Evolutionary conservation across 2,113 vertebrate species (phyloP).

Genomic region (Oceanodroma tethys): DNA sequence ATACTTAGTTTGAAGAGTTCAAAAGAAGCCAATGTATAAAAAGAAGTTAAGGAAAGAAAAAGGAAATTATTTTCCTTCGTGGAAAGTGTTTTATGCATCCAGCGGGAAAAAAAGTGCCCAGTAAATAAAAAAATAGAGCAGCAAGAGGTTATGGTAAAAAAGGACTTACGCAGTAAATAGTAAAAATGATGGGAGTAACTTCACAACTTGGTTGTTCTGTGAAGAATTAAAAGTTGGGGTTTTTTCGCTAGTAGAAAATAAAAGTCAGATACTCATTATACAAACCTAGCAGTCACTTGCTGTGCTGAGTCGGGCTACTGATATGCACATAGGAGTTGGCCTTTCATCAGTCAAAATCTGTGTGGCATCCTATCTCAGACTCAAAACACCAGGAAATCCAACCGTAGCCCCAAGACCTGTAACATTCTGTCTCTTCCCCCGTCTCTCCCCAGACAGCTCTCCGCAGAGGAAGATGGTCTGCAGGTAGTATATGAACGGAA

Average conservation of each 20-base stretch:
- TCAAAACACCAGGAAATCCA: not conserved
- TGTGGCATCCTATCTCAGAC: not conserved
- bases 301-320: accelerated
- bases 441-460: not conserved
- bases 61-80: not conserved
- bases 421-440: not conserved
- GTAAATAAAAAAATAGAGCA: not conserved
- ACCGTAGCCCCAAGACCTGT: accelerated
- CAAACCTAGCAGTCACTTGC: not conserved
- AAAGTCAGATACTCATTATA: not conserved
- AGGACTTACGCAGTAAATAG: not conserved
- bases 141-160: not conserved
- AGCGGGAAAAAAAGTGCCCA: accelerated
- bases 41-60: not conserved
- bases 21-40: not conserved
- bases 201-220: not conserved
- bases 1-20: not conserved
- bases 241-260: not conserved
- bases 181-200: not conserved
- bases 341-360: not conserved
- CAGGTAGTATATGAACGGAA: not conserved
- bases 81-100: not conserved
- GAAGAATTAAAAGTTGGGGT: not conserved
- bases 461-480: not conserved
- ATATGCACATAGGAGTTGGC: not conserved